phyloP scores from a whole-genome alignment of 2,797 vertebrate species.

The Cercopithecus mitis region DNA sequence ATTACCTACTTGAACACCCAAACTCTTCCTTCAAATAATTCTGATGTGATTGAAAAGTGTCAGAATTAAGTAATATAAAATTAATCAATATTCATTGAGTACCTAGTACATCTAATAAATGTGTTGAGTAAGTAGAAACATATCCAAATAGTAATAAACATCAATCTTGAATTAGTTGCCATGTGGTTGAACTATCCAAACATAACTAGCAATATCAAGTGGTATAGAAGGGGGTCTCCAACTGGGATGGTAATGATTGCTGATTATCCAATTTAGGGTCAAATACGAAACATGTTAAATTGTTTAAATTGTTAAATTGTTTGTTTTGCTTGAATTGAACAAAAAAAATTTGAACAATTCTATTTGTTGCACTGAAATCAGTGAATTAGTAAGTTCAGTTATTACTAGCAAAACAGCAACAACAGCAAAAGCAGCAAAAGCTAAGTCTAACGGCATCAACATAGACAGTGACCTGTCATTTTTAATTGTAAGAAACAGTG shows the following conservation, averaged over 20 bases:
- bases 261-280: not conserved
- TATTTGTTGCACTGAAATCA: not conserved
- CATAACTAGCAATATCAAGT: not conserved
- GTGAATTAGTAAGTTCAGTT: not conserved
- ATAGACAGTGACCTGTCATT: not conserved
- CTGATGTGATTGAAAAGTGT: not conserved
- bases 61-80: conserved; percentile 46
- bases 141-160: not conserved
- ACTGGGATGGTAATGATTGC: not conserved
- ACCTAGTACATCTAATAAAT: not conserved
- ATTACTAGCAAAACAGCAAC: not conserved
- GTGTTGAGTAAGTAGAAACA: not conserved
- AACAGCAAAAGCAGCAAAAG: not conserved
- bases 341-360: not conserved
- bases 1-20: not conserved
- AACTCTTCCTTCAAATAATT: not conserved
- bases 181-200: not conserved
- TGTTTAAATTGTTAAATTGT: not conserved
- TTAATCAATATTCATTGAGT: not conserved
- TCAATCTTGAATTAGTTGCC: not conserved
- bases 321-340: not conserved
- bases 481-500: not conserved
- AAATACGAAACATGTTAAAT: not conserved
- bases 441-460: not conserved
- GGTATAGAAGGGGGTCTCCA: not conserved